Evolutionary conservation across 2,888 invertebrate species (phyloP), one percentile per base, ranked within the genome.

Genomic region (Drosophila neutralis): DNA sequence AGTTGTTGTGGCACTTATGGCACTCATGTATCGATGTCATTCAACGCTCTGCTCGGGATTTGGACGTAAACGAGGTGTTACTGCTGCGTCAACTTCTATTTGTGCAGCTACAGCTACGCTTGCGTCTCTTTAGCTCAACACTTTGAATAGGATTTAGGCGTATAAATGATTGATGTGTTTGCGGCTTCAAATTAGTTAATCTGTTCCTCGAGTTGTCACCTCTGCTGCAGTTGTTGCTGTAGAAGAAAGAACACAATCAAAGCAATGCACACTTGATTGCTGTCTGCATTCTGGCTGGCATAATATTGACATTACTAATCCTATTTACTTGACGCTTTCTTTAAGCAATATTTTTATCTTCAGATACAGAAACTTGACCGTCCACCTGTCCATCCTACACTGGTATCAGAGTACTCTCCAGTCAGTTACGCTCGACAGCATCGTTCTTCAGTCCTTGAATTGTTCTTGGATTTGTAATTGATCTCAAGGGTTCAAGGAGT

Each of bases 401-500:
- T 7, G 15, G 2, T 18, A 15, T 15, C 15, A 36, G 35, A 36
- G 6, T 15, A 36, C 6, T 15, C 15, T 36, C 13, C 15, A 15
- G 35, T 15, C 35, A 35, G 33, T 33, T 11, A 33, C 10, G 35
- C 35, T 13, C 11, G n/a, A 42, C 40, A 11, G 40, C n/a, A 42
- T n/a, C 11, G 6, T 11, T 42, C 8, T 42, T 21, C 7, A 24
- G 21, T 4, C 45, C 45, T 21, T 45, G 45, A 24, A 13, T 13
- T 45, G 21, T 45, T 45, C 13, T 13, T 21, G 13, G 21, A 45
- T 13, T 21, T 45, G 45, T 13, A 2, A 24, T 24, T 45, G 0
- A 57, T 72, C 65, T 65, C 49, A 72, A 68, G 56, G 72, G 85
- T 86, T 82, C 80, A 88, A 62, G 69, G 56, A 68, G 75, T 69